Conservation (phyloP, 2,113 vertebrate genomes). For the Synchiropus splendidus region DNA sequence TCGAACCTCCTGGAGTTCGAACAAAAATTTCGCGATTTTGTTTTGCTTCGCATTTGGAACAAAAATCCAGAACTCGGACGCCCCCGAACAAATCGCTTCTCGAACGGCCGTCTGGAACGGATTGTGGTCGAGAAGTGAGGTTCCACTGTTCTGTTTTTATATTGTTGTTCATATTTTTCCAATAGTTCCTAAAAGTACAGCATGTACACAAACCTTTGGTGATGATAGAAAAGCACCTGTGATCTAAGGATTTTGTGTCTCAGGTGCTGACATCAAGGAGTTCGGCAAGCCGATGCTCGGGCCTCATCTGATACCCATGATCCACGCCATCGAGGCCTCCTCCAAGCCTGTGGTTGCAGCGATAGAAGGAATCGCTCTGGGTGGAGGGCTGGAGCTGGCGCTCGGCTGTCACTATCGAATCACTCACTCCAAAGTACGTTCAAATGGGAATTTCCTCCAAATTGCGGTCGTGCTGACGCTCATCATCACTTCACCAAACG, state of each 20-base stretch:
- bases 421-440: conserved; percentile 73
- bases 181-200: too few species aligned
- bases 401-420: conserved; percentile 88
- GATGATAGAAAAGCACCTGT: too few species aligned
- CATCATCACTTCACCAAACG: conserved; percentile 1
- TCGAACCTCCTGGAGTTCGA: too few species aligned
- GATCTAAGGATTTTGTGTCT: background rate
- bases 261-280: conserved; percentile 80
- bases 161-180: too few species aligned
- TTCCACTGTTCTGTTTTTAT: too few species aligned
- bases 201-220: too few species aligned
- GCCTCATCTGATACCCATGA: conserved; percentile 37
- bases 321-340: conserved; percentile 71
- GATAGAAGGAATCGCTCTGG: conserved; percentile 79
- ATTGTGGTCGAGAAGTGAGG: too few species aligned
- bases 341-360: conserved; percentile 84
- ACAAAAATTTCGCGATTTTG: too few species aligned
- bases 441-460: background rate
- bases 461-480: background rate
- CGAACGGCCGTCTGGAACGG: too few species aligned
- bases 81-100: too few species aligned
- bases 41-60: too few species aligned
- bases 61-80: too few species aligned
- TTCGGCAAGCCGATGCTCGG: conserved; percentile 26
- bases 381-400: conserved; percentile 85